These are phyloP conservation scores for Nowickia ferox DNA, from an alignment of 2,888 invertebrate species.

Conservation along the genomic window DNA sequence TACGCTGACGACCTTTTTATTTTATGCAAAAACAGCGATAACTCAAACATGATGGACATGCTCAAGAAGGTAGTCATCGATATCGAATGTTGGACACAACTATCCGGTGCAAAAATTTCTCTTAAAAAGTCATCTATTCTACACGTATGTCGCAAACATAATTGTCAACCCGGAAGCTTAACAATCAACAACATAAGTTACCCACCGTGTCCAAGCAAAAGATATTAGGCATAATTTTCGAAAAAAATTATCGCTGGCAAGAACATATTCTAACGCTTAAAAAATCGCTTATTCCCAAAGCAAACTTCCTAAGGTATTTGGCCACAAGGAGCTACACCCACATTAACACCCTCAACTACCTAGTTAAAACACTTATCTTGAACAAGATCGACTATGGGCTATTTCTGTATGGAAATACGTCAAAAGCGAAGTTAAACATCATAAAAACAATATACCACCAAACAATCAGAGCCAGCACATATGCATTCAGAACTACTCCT, in stretches of 20 bases:
- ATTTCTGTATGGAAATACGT: conserved; percentile 18
- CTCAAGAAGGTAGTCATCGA: conserved; percentile 8
- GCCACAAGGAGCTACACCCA: conserved; percentile 14
- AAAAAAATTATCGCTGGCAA: conserved; percentile 33
- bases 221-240: conserved; percentile 15
- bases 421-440: not conserved
- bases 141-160: conserved; percentile 26
- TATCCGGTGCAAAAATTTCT: conserved; percentile 43
- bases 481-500: conserved; percentile 27
- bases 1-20: conserved; percentile 71
- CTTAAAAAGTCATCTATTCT: conserved; percentile 3
- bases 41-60: not conserved
- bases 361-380: conserved; percentile 8
- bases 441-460: conserved; percentile 18
- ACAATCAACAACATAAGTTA: not conserved
- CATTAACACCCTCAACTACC: conserved; percentile 3
- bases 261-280: conserved; percentile 29
- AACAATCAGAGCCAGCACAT: conserved; percentile 2
- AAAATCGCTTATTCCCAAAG: conserved; percentile 10
- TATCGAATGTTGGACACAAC: conserved; percentile 1
- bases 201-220: conserved; percentile 4
- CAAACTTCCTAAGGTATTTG: conserved; percentile 16
- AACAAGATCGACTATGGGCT: conserved; percentile 33
- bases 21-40: conserved; percentile 45
- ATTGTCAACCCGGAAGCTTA: not conserved